phyloP scores from a whole-genome alignment of 2,797 vertebrate genomes.

The Uromys caudimaculatus region DNA sequence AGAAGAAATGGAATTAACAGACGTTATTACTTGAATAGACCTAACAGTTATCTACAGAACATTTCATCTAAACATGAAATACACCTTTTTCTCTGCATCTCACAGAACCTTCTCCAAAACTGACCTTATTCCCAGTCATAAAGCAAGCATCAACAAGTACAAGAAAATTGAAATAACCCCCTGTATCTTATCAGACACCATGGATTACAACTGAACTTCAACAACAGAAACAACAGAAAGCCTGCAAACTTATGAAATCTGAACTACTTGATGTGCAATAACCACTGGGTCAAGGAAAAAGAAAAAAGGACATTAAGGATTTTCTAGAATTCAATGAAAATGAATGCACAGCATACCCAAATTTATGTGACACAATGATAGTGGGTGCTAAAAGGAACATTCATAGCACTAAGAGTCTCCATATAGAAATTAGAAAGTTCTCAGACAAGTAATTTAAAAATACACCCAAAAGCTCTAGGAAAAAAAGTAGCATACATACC shows the following conservation, averaged over 20 bases:
- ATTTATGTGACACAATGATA: background rate
- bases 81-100: background rate
- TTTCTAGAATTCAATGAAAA: background rate
- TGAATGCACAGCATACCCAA: background rate
- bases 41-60: background rate
- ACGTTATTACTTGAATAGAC: background rate
- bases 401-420: background rate
- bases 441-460: background rate
- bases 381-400: background rate
- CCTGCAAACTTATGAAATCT: background rate
- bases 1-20: background rate
- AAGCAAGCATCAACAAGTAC: background rate
- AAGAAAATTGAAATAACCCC: background rate
- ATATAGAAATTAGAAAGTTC: background rate
- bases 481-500: background rate
- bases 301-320: background rate
- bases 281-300: background rate
- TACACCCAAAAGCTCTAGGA: background rate
- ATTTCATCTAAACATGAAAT: background rate
- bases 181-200: background rate
- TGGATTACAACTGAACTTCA: background rate
- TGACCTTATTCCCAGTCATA: background rate
- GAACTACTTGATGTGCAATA: background rate
- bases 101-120: background rate
- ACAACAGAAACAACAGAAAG: background rate